Evolutionary conservation across 2,797 vertebrate species (phyloP).

Genomic region (Apogon hyalosoma): DNA sequence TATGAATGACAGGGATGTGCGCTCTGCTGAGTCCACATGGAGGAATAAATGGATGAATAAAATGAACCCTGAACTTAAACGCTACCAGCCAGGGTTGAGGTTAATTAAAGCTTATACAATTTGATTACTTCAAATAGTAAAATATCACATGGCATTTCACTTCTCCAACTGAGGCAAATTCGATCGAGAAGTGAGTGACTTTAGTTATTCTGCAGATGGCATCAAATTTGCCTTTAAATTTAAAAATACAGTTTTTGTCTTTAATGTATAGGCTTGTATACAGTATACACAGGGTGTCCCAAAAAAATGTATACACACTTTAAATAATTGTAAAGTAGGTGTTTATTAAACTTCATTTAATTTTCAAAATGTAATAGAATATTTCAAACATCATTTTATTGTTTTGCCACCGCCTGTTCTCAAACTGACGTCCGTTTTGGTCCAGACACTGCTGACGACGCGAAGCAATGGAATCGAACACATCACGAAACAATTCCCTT

Average conservation of each 20-base stretch:
- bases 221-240: slow-evolving; percentile 1
- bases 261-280: no score
- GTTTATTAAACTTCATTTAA: no score
- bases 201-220: background rate
- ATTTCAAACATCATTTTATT: no score
- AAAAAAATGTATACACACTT: no score
- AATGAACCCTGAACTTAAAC: slow-evolving; percentile 1
- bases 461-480: no score
- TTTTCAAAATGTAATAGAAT: no score
- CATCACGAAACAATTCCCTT: no score
- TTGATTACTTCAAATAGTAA: slow-evolving; percentile 11
- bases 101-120: slow-evolving; percentile 29
- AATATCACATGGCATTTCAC: slow-evolving; percentile 3
- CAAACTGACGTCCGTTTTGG: no score
- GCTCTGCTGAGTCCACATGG: slow-evolving; percentile 1
- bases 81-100: background rate
- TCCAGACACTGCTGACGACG: no score
- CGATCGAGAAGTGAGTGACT: background rate
- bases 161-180: background rate
- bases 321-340: no score
- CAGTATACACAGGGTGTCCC: no score
- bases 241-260: background rate
- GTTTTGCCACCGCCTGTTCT: no score
- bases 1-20: slow-evolving; percentile 18
- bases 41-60: slow-evolving; percentile 13